Evolutionary conservation across 2,888 invertebrate species (phyloP), one percentile per base, ranked within the genome.

Genomic region (Alcis repandata): DNA sequence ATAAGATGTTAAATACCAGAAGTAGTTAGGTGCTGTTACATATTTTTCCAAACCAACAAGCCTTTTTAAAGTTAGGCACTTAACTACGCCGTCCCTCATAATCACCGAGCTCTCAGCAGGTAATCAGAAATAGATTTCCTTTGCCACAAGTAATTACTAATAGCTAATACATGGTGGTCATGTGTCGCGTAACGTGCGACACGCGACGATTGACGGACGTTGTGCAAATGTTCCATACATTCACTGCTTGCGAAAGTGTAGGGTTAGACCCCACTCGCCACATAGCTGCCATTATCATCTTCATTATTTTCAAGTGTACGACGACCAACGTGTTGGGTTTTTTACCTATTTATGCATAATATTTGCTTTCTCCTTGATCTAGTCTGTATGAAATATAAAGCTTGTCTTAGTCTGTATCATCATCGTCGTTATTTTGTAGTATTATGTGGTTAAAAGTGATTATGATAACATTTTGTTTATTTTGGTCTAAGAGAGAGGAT

Each of bases 161-260:
- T 38, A 41, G 19, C 41, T 56, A 57, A 53, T 49, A 48, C 59
- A 60, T 65, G 49, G 49, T 61, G 56, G 56, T 64, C 68, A 45
- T 68, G 68, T 70, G 70, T 52, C 59, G 17, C 56, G 41, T 36
- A 70, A 70, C 63, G 70, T 68, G 68, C 54, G 57, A 48, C 64
- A 59, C 65, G 65, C 65, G 65, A 61, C 19, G 63, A 66, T 62
- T 52, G 64, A 67, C 69, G 67, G 69, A 71, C 67, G 67, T 71
- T 68, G 66, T 64, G 71, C 67, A 68, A 67, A 70, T 60, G 60
- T 51, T 38, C 38, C 17, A 20, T 43, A 49, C 54, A 54, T 56
- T 43, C 48, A 53, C 46, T 40, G 36, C 41, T 69, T 71, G 64
- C 70, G 71, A 68, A 70, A 72, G 63, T 69, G 46, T 58, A 59